Evolutionary conservation across 2,113 vertebrate species (phyloP), one percentile per base, ranked within the genome.

Genomic region (Tragelaphus imberbis): DNA sequence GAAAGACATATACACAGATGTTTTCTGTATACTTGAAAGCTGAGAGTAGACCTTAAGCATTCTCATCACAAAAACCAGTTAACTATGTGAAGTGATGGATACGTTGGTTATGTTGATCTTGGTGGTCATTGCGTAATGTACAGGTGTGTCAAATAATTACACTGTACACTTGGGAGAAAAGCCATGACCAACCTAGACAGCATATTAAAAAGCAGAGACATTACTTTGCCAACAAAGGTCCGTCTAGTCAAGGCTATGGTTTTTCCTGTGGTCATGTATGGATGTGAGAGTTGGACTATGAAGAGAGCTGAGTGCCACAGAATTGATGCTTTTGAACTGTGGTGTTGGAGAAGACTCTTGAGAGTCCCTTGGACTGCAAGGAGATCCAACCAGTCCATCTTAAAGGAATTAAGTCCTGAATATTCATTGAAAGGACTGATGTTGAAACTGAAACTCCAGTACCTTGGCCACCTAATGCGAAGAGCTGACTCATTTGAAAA

Each of bases 251-350:
- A 36, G 33, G 4, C 33, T 68, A 21, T 68, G 17, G 33, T 68
- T 68, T 68, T 21, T 68, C 65, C 33, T 10, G 33, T 36, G 2
- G 33, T 68, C 17, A 36, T 36, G 17, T 36, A 17, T 65, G 63
- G 63, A n/a, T 68, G 17, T 68, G 65, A 36, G 17, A 68, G 65
- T 68, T 68, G 33, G 33, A 68, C 65, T 21, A 2, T 36, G 9
- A 68, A 68, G 65, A 36, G 21, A 36, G 65, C 16, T 68, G 33
- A n/a, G 7, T 0, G 0, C 4, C 1, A 2, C n/a, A 2, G 16
- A 68, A n/a, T 19, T 68, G 65, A n/a, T 68, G 4, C 33, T 68
- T 68, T 68, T 68, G 33, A 68, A 36, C 33, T 68, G 33, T 68
- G 33, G 33, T 36, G 33, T 68, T 68, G 8, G 65, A 68, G 65